Base-by-base conservation (phyloP, 2,113 vertebrate genomes). In the Serinus canaria region DNA sequence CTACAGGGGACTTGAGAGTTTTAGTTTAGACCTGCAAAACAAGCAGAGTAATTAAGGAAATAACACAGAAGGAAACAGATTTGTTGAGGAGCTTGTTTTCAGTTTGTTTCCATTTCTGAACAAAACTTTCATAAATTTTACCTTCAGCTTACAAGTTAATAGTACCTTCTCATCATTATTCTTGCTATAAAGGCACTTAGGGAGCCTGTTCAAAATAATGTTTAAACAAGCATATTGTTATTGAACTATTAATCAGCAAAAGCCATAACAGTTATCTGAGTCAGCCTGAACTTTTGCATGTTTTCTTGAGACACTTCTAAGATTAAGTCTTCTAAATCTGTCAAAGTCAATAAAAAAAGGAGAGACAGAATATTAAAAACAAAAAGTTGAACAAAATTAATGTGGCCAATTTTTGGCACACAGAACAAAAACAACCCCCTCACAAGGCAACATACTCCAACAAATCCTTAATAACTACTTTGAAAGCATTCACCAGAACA, bases 281-380 rank as follows among this genome's bases (percentile, higher is more conserved):
- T 92, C 88, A 86, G 76, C 35, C 53, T 95, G 94, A 96, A 96
- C 95, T 94, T 94, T 84, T 75, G 85, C n/a, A 60, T 92, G 69
- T 82, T 96, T 95, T 95, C 85, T 66, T 95, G 79, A 95, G 90
- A 93, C 68, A 69, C 46, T 91, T 63, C 58, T 82, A 88, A 92
- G 83, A 91, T 87, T 91, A 95, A 86, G 30, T 64, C 85, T 81
- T 90, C 56, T 93, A 93, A 86, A 94, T 88, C 90, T 74, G 66
- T 95, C 87, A 94, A 93, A 87, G 74, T 76, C 56, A 96, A 77
- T 64, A 6, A 49, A 70, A 58, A 87, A 74, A 69, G 72, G 72
- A 85, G 23, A 92, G 35, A 9, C 43, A 49, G 46, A 78, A 44
- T 43, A 90, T 30, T 83, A 70, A 90, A 90, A 92, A 43, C 41